These are phyloP conservation scores for Tubulanus polymorphus DNA, from an alignment of 2,888 invertebrate genomes.

Conservation along the genomic window DNA sequence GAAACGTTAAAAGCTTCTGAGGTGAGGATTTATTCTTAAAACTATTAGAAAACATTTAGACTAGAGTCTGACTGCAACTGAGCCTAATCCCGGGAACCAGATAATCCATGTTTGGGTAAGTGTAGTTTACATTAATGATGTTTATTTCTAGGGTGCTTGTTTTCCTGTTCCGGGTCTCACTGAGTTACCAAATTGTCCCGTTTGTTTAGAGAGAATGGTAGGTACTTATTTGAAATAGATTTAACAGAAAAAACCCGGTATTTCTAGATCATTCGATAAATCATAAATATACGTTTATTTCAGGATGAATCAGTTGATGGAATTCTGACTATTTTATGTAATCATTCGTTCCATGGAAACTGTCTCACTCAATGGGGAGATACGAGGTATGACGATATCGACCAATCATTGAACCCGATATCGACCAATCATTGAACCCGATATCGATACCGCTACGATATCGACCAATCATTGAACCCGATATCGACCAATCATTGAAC, in stretches of 20 bases:
- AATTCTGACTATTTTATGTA: constrained; percentile 93
- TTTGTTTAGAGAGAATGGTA: constrained; percentile 81
- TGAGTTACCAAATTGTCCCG: constrained; percentile 95
- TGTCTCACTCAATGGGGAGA: constrained; percentile 96
- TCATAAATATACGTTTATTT: constrained; percentile 9
- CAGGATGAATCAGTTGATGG: constrained; percentile 97
- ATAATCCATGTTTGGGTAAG: no score
- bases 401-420: no score
- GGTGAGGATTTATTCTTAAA: constrained; percentile 54
- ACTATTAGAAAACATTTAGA: no score
- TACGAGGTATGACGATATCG: constrained; percentile 62
- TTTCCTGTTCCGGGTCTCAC: constrained; percentile 71
- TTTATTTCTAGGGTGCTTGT: constrained; percentile 47
- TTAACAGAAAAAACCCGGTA: background rate
- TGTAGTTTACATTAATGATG: no score
- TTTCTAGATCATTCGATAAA: background rate
- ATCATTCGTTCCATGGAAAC: constrained; percentile 94
- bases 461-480: no score
- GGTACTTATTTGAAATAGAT: constrained; percentile 11
- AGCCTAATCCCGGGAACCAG: no score
- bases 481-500: no score
- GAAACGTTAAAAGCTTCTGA: constrained; percentile 74
- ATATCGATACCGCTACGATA: no score
- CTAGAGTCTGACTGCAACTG: background rate
- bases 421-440: no score